Conservation (phyloP, 2,888 invertebrate species). For the Rhabditophanes sp. region DNA sequence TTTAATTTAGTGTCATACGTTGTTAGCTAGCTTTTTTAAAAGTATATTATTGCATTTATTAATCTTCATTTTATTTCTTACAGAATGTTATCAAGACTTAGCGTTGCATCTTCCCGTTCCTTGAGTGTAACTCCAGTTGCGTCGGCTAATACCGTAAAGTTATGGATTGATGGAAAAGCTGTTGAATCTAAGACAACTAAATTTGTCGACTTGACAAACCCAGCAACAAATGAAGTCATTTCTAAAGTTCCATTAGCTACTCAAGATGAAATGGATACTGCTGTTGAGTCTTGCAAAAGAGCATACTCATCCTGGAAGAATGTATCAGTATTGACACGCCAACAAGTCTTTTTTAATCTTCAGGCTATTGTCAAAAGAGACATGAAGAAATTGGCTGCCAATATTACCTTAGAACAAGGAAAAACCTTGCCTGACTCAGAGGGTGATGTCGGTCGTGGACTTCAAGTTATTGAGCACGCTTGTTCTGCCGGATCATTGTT, state of each 20-base stretch:
- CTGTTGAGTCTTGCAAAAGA: constrained; percentile 67
- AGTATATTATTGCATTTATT: neutral
- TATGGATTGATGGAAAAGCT: constrained; percentile 85
- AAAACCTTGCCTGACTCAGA: constrained; percentile 91
- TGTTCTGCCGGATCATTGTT: constrained; percentile 79
- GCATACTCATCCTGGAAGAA: constrained; percentile 70
- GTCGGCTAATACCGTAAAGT: constrained; percentile 51
- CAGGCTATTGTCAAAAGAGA: constrained; percentile 72
- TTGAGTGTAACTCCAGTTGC: constrained; percentile 6
- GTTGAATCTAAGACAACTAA: constrained; percentile 74
- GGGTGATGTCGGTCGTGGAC: constrained; percentile 86
- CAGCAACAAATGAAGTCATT: constrained; percentile 54
- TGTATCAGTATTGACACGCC: constrained; percentile 74
- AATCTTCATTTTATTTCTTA: neutral
- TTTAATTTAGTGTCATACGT: neutral
- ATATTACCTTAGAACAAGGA: constrained; percentile 85
- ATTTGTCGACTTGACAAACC: constrained; percentile 87
- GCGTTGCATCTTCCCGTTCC: constrained; percentile 4
- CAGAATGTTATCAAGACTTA: constrained; percentile 11
- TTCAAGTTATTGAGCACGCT: constrained; percentile 76
- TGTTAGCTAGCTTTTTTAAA: neutral
- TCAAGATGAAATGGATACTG: constrained; percentile 68
- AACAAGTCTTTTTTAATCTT: constrained; percentile 73
- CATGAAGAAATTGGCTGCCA: constrained; percentile 71
- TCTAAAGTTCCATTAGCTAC: constrained; percentile 76